Percentiles rank a stretch among this genome's conserved stretches.
These are phyloP conservation scores for Piaya cayana DNA, from an alignment of 2,113 vertebrate genomes.

Conservation along the genomic window DNA sequence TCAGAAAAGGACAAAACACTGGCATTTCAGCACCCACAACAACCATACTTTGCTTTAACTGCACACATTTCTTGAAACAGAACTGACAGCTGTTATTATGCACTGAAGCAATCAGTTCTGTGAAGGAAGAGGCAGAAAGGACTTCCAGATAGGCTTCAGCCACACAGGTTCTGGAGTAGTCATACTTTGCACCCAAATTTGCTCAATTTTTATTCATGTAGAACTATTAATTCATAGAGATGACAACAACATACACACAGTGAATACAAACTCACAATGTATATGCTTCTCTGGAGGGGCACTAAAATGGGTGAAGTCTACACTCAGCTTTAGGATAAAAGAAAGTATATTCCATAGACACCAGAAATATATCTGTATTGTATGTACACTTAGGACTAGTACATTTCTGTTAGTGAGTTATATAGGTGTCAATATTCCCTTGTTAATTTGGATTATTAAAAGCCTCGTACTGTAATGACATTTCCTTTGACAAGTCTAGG, in stretches of 20 bases:
- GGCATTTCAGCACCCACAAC: not conserved
- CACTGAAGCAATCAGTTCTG: not conserved
- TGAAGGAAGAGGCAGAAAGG: not conserved
- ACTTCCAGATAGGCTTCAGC: not conserved
- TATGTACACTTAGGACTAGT: not conserved
- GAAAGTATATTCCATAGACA: not conserved
- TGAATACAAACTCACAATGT: not conserved
- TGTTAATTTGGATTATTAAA: not conserved
- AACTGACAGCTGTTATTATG: not conserved
- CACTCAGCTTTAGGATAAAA: not conserved
- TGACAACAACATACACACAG: not conserved
- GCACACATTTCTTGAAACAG: not conserved
- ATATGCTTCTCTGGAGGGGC: not conserved
- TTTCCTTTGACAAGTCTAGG: not conserved
- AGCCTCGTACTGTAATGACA: not conserved
- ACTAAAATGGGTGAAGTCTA: not conserved
- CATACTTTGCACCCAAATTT: not conserved
- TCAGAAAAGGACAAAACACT: not conserved
- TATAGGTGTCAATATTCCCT: not conserved
- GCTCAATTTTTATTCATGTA: not conserved
- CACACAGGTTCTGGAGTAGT: not conserved
- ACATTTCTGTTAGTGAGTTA: not conserved
- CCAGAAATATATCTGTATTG: not conserved
- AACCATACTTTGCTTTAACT: not conserved
- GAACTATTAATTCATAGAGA: not conserved